Base-by-base conservation (phyloP, 1,140 invertebrate species). In the Tetramorium parvispinum region DNA sequence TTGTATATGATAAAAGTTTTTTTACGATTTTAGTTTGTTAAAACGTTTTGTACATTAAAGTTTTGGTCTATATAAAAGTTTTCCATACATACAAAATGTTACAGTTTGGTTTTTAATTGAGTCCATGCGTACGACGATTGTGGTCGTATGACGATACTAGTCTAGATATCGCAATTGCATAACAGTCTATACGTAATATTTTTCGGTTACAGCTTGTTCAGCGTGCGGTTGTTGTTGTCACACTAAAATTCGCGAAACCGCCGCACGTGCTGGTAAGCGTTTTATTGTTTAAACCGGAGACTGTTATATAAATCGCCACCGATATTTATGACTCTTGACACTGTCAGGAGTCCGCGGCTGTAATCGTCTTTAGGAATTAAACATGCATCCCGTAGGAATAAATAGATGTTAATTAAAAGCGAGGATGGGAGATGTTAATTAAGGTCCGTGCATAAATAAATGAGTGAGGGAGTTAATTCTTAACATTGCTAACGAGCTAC, bases 331-430 rank as follows among this genome's bases (percentile, higher is more conserved):
- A 51, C 27, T 66, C 59, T 8, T 43, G 46, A 75, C 61, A 75
- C 8, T n/a, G 68, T 46, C 37, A 75, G 40, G 32, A 53, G 63
- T 68, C 7, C n/a, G 49, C n/a, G 53, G 53, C 59, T 57, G 43
- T 75, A 83, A 83, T 83, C 79, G 79, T 83, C 79, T 83, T 83
- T 75, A 83, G 68, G 68, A 83, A 83, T 83, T 83, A 83, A 83
- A 83, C 79, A 83, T 83, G 68, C 40, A 70, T 83, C 68, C 79
- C 68, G 53, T 43, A 40, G 68, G 53, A 75, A 75, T 83, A 75
- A 83, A 83, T 83, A 83, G 53, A 83, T 83, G 79, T 73, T 83
- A 83, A 83, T 83, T 83, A 83, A 83, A 83, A 83, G 79, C 79
- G 27, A 61, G 79, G 68, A 83, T 75, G 68, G 68, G 68, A 61